phyloP scores from a whole-genome alignment of 2,797 vertebrate species.

The Arnoldichthys spilopterus region DNA sequence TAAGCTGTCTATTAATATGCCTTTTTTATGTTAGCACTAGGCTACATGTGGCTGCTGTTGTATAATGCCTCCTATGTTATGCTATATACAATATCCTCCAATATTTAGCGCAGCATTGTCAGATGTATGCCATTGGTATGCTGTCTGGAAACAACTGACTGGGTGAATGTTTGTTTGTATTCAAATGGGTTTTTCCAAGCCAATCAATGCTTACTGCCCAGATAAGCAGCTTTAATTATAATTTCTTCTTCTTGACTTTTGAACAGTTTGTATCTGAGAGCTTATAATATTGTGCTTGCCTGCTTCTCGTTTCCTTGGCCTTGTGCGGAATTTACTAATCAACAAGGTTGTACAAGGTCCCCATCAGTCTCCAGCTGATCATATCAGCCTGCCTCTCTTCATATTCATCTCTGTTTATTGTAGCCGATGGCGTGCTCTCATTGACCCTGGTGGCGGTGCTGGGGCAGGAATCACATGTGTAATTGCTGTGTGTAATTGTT shows the following conservation, averaged over 20 bases:
- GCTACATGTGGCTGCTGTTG: not conserved
- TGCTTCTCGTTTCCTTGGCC: not conserved
- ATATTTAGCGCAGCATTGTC: not conserved
- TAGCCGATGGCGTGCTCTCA: slow-evolving; percentile 20
- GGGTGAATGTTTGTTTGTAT: not conserved
- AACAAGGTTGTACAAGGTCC: slow-evolving; percentile 8
- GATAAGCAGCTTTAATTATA: not conserved
- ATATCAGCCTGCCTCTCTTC: slow-evolving; percentile 18
- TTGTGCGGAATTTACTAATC: slow-evolving; percentile 2
- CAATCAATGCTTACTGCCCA: not conserved
- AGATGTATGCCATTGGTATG: not conserved
- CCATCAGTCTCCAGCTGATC: slow-evolving; percentile 31
- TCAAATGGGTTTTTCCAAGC: not conserved
- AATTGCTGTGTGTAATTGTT: slow-evolving; percentile 59
- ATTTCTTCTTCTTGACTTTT: not conserved
- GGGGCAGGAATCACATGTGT: slow-evolving; percentile 45
- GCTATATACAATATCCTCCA: no score
- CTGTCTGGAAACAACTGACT: not conserved
- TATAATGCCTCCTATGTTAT: not conserved
- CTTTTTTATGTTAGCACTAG: not conserved
- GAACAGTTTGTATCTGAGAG: not conserved
- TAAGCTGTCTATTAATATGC: not conserved
- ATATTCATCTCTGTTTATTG: slow-evolving; percentile 37
- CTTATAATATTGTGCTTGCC: not conserved
- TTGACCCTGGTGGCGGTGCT: slow-evolving; percentile 41